Conservation (phyloP, 2,888 invertebrate genomes). For the Julus scandinavius region DNA sequence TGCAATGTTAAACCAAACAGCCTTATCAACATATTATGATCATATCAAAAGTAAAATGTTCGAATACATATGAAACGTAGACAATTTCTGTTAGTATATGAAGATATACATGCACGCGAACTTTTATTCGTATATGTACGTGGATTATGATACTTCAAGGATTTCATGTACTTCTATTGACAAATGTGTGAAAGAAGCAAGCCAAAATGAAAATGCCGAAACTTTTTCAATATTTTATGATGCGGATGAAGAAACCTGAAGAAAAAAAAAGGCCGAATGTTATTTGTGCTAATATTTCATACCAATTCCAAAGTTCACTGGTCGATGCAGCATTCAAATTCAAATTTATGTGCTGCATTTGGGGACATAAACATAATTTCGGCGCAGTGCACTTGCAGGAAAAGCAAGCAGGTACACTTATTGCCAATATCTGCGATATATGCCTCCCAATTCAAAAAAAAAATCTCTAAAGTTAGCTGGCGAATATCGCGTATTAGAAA, state of each 20-base stretch:
- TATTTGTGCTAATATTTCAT: neutral
- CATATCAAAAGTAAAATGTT: no score
- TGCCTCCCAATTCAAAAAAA: slow-evolving; percentile 22
- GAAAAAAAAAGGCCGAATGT: neutral
- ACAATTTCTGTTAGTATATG: no score
- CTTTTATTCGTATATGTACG: no score
- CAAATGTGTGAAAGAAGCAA: neutral
- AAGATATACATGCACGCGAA: no score
- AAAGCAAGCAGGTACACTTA: slow-evolving; percentile 10
- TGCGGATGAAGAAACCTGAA: neutral
- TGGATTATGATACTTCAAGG: neutral
- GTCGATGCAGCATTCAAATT: slow-evolving; percentile 1
- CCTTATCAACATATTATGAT: no score
- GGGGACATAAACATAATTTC: slow-evolving; percentile 11
- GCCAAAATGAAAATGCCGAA: neutral
- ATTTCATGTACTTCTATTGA: neutral
- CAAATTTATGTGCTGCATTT: neutral
- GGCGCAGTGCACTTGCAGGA: neutral
- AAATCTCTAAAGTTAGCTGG: neutral
- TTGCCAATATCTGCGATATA: slow-evolving; percentile 20
- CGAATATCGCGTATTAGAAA: slow-evolving; percentile 34
- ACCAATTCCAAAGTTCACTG: neutral
- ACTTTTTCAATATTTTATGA: neutral
- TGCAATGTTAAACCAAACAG: no score
- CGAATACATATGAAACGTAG: no score